phyloP scores from a whole-genome alignment of 2,113 vertebrate species.

The Bambusicola thoracicus region DNA sequence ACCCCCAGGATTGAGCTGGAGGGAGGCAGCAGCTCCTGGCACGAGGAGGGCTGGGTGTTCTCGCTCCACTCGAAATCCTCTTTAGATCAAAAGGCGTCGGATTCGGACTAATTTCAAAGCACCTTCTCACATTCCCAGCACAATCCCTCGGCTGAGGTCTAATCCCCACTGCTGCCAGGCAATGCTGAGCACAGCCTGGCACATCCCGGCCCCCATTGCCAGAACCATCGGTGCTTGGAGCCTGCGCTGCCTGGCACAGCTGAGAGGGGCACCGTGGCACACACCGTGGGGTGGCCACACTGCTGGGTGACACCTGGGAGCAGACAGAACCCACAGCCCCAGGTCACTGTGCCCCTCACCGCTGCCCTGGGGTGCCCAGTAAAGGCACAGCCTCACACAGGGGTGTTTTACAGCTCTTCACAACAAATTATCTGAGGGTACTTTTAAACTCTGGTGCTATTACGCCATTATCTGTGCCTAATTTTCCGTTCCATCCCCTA shows the following conservation, averaged over 20 bases:
- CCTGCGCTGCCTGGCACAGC: no score
- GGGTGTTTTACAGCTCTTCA: not conserved
- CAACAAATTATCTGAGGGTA: not conserved
- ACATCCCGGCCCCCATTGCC: not conserved
- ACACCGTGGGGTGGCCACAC: not conserved
- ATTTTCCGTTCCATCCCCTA: not conserved
- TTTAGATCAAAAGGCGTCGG: not conserved
- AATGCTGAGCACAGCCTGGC: not conserved
- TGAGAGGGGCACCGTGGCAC: not conserved
- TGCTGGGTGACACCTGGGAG: rapidly evolving
- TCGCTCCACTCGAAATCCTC: not conserved
- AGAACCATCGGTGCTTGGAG: no score
- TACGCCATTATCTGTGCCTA: not conserved
- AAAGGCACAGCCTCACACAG: not conserved
- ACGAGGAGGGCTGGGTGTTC: rapidly evolving
- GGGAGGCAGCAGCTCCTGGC: not conserved
- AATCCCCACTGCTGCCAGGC: not conserved
- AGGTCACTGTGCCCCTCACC: rapidly evolving
- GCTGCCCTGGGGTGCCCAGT: rapidly evolving
- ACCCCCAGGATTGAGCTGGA: not conserved
- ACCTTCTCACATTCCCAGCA: not conserved
- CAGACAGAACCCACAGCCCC: rapidly evolving
- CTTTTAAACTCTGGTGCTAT: not conserved
- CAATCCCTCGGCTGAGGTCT: not conserved
- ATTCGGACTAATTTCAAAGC: not conserved